Conservation (phyloP, 2,113 vertebrate genomes). For the human region GRCh38 chr9:14004501-14005000, state of each 20-base stretch:
- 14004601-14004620: not conserved
- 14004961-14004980: not conserved
- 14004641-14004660: not conserved
- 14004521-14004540: not conserved
- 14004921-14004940: not conserved
- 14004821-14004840: not conserved
- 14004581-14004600: not conserved
- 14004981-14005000: not conserved
- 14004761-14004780: not conserved
- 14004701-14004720: not conserved
- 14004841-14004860: not conserved
- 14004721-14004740: not conserved
- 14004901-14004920: not conserved
- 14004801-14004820: not conserved
- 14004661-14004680: not conserved
- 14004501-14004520: not conserved
- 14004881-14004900: not conserved
- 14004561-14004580: not conserved
- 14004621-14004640: not conserved
- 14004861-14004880: not conserved
- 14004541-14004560: not conserved
- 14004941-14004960: not conserved
- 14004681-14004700: not conserved
- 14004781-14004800: not conserved
- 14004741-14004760: not conserved